A percentile compares a stretch with the other conserved stretches of the same genome.
Evolutionary conservation across 2,113 vertebrate genomes (phyloP).

Genomic region (Callocephalon fimbriatum): DNA sequence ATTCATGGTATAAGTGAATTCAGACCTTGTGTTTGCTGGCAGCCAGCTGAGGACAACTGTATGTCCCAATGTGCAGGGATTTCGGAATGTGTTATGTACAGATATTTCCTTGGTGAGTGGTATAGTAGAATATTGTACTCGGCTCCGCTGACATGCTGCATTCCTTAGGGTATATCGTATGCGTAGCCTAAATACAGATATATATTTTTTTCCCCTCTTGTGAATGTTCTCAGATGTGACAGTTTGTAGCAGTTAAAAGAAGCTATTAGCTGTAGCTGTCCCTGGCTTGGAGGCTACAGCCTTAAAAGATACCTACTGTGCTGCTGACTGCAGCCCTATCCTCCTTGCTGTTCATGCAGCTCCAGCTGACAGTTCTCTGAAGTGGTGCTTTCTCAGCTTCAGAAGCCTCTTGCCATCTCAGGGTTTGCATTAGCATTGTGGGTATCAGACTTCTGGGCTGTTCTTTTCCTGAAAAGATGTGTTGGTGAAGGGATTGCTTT

Average conservation of each 20-base stretch:
- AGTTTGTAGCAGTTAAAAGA: not conserved
- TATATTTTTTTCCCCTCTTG: not conserved
- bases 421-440: not conserved
- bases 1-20: not conserved
- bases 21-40: not conserved
- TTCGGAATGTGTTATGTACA: not conserved
- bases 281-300: not conserved
- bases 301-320: not conserved
- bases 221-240: not conserved
- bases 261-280: not conserved
- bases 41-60: not conserved
- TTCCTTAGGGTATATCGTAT: not conserved
- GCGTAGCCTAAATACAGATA: fast-evolving
- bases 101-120: not conserved
- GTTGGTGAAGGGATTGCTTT: not conserved
- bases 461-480: not conserved
- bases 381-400: not conserved
- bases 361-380: not conserved
- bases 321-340: not conserved
- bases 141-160: not conserved
- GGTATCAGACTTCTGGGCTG: not conserved
- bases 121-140: not conserved
- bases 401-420: not conserved
- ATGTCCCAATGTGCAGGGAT: not conserved
- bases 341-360: fast-evolving